A percentile compares a stretch with the other conserved stretches of the same genome.
Conservation (phyloP, 1,140 invertebrate genomes). For the Dendrolimus kikuchii region DNA sequence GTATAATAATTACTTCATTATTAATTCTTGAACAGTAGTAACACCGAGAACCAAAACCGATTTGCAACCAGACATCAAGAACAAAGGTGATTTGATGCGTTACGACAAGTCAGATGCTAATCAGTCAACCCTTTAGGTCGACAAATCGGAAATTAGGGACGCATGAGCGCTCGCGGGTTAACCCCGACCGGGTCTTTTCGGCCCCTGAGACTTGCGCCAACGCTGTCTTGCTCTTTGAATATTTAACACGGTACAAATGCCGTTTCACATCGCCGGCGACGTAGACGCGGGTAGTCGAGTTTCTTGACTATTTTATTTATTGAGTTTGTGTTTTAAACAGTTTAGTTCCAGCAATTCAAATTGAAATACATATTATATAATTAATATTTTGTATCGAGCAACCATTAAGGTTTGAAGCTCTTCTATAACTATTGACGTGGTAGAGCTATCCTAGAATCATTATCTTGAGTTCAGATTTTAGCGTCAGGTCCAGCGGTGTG, state of each 20-base stretch:
- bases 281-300: too few species aligned
- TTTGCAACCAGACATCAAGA: conserved; percentile 37
- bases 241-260: conserved; percentile 51
- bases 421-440: too few species aligned
- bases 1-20: not conserved
- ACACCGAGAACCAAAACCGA: conserved; percentile 20
- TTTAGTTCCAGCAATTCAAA: too few species aligned
- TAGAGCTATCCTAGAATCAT: too few species aligned
- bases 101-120: conserved; percentile 66
- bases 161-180: conserved; percentile 61
- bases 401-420: too few species aligned
- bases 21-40: conserved; percentile 31
- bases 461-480: too few species aligned
- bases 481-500: too few species aligned
- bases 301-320: too few species aligned
- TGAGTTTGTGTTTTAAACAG: too few species aligned
- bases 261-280: conserved; percentile 19
- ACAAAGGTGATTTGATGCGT: conserved; percentile 51
- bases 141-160: conserved; percentile 68
- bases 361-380: too few species aligned
- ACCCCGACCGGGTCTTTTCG: conserved; percentile 46
- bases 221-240: conserved; percentile 56
- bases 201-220: conserved; percentile 35
- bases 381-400: too few species aligned
- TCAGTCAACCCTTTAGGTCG: conserved; percentile 64